A percentile compares a stretch with the other conserved stretches of the same genome.
Evolutionary conservation across 2,113 vertebrate species (phyloP).

Genomic region (Herpailurus yagouaroundi): DNA sequence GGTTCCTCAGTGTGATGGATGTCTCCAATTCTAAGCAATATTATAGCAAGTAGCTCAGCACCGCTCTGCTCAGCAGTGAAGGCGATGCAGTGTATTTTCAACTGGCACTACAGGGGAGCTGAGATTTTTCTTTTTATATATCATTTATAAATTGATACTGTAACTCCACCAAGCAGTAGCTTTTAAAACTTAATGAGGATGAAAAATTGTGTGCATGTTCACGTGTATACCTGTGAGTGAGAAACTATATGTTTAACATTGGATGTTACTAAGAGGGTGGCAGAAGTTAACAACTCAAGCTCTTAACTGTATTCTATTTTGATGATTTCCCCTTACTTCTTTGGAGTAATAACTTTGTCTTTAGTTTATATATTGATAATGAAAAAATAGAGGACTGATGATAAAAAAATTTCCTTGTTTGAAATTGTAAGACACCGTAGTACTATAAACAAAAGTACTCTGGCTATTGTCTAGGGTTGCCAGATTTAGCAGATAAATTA

Average conservation of each 20-base stretch:
- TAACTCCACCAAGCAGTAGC: constrained; percentile 5
- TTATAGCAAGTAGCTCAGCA: neutral
- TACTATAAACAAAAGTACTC: neutral
- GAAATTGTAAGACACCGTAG: neutral
- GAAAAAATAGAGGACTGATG: neutral
- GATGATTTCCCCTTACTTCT: neutral
- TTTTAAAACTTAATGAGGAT: constrained; percentile 64
- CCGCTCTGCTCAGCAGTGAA: neutral
- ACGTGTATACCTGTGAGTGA: neutral
- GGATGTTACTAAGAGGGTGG: neutral
- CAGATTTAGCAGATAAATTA: neutral
- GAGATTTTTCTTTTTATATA: constrained; percentile 62
- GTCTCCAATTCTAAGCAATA: constrained; percentile 52
- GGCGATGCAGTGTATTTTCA: constrained; percentile 44
- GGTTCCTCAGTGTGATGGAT: constrained; percentile 47
- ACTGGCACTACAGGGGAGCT: neutral
- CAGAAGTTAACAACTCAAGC: neutral
- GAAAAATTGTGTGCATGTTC: constrained; percentile 5
- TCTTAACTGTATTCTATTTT: neutral
- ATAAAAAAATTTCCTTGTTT: neutral
- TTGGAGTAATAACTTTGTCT: neutral
- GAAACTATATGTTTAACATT: neutral
- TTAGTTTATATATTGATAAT: neutral
- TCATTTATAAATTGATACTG: constrained; percentile 57
- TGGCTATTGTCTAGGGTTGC: neutral